phyloP scores from a whole-genome alignment of 1,140 invertebrate genomes.

The Pristionchus pacificus region DNA sequence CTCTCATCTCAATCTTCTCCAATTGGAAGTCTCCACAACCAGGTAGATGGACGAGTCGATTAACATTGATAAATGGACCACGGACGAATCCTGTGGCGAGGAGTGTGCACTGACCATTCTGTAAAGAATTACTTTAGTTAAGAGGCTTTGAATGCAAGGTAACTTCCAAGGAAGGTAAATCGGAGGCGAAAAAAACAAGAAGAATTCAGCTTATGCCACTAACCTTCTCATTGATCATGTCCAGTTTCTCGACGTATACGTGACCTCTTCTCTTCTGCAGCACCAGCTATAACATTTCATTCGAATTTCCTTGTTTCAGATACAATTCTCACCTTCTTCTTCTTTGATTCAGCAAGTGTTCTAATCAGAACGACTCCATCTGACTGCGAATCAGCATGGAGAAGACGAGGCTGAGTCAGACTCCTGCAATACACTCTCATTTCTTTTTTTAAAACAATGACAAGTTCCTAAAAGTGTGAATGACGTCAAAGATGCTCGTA shows the following conservation, averaged over 20 bases:
- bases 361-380: conserved; percentile 22
- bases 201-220: no score
- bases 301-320: no score
- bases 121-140: no score
- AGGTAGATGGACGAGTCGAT: conserved; percentile 80
- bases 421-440: background rate
- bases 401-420: background rate
- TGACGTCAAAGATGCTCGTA: background rate
- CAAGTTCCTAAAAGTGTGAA: background rate
- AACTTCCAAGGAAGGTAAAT: no score
- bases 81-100: conserved; percentile 73
- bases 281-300: conserved; percentile 1
- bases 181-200: no score
- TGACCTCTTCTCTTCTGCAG: conserved; percentile 17
- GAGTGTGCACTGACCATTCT: conserved; percentile 11
- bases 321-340: conserved; percentile 12
- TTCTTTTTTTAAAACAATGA: background rate
- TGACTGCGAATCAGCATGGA: conserved; percentile 18
- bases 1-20: conserved; percentile 69
- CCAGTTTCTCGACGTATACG: conserved; percentile 21
- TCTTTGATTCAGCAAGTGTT: conserved; percentile 21
- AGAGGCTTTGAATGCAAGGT: no score
- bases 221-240: conserved; percentile 9
- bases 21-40: conserved; percentile 88
- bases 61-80: conserved; percentile 75